Conservation (phyloP, 2,888 invertebrate species). For the Chymomyza caudatula region DNA sequence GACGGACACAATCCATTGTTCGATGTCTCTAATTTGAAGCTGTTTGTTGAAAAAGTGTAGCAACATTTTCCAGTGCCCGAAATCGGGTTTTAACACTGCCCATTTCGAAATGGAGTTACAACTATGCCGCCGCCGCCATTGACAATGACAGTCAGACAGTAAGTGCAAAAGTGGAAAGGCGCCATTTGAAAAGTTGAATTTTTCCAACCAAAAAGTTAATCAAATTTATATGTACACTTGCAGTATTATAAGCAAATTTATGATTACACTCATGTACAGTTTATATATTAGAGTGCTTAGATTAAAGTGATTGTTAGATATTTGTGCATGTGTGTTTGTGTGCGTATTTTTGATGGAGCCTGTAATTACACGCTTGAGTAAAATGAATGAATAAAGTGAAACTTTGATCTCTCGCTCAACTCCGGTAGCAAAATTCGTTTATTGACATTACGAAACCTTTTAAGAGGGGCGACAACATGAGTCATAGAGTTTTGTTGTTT, state of each 20-base stretch:
- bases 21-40: background rate
- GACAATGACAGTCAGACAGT: constrained; percentile 29
- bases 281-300: constrained; percentile 33
- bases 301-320: constrained; percentile 51
- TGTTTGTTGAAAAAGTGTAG: background rate
- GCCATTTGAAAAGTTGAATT: background rate
- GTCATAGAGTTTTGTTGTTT: background rate
- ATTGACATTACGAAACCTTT: constrained; percentile 25
- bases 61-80: constrained; percentile 4
- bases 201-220: constrained; percentile 27
- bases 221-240: constrained; percentile 23
- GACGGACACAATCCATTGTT: background rate
- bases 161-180: constrained; percentile 29
- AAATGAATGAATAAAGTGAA: constrained; percentile 37
- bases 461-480: background rate
- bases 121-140: constrained; percentile 19
- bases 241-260: constrained; percentile 1
- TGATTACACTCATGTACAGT: background rate
- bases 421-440: constrained; percentile 29
- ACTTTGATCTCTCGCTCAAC: constrained; percentile 43
- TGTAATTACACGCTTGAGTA: constrained; percentile 50
- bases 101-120: background rate
- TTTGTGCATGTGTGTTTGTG: constrained; percentile 1
- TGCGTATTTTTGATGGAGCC: constrained; percentile 20
- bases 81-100: constrained; percentile 11